A percentile compares a stretch with the other conserved stretches of the same genome.
Evolutionary conservation across 2,113 vertebrate species (phyloP).

Genomic region (Psittacula cyanocephala): DNA sequence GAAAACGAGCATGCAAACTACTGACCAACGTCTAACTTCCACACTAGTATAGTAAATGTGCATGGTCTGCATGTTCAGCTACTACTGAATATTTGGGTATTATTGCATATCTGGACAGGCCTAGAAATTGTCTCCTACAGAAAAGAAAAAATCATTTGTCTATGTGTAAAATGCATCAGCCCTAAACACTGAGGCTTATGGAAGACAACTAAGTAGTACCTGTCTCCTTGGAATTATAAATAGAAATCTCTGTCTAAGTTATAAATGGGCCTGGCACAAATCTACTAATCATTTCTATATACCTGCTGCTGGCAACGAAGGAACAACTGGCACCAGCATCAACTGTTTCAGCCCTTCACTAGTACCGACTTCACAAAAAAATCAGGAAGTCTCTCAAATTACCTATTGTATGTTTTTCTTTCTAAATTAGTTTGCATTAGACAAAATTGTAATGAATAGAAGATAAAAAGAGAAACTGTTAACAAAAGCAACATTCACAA

Average conservation of each 20-base stretch:
- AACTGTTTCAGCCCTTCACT: background rate
- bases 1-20: background rate
- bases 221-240: conserved; percentile 6
- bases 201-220: background rate
- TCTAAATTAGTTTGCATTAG: conserved; percentile 4
- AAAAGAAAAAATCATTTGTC: background rate
- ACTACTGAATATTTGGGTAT: background rate
- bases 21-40: background rate
- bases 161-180: background rate
- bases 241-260: background rate
- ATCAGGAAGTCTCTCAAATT: background rate
- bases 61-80: background rate
- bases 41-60: background rate
- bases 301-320: background rate
- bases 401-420: conserved; percentile 10
- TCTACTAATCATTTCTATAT: conserved; percentile 13
- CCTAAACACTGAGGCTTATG: background rate
- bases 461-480: background rate
- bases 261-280: background rate
- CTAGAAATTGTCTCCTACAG: background rate
- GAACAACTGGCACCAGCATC: background rate
- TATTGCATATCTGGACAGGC: background rate
- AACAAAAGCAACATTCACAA: background rate
- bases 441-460: conserved; percentile 15
- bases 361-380: background rate